Base-by-base conservation (phyloP, 2,797 vertebrate species). In the Acropternis orthonyx region DNA sequence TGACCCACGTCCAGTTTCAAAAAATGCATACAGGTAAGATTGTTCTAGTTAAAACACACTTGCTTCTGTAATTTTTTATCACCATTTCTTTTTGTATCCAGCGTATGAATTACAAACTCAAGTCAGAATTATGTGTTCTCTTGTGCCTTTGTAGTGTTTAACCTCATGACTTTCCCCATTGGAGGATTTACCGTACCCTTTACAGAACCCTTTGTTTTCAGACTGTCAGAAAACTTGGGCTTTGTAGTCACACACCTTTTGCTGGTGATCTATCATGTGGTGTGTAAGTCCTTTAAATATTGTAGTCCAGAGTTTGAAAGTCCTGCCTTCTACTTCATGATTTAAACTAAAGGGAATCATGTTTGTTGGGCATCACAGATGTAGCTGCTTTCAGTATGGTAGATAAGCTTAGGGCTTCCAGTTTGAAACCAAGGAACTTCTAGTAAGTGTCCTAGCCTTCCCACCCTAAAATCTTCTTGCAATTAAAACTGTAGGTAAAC, bases 11-110 rank as follows among this genome's bases (percentile, higher is more conserved):
- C 99, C 99, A 82, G 98, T 98, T 92, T 99, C 99, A 97, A 99
- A 99, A 98, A 99, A 99, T 98, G 99, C 99, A 8, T 99, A 99
- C 98, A 99, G 99, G 99, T 99, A 98, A 67, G 44, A n/a, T 80
- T 52, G 30, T 12, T 85, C 65, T 24, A 15, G 28, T 34, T 83
- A 36, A 89, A 85, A 16, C 18, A 62, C 14, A 43, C 12, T 32
- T 41, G 14, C 27, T 91, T 59, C 21, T 62, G 3, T 32, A 12
- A 2, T 37, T 27, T 68, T 86, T 73, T 34, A 15, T 54, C 23
- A 26, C 7, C 7, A 9, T 66, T 85, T 26, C 3, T 32, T 66
- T 65, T 62, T 76, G 24, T 68, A 52, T 22, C 6, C 6, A 27
- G 2, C 18, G 8, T n/a, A 39, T 82, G 15, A 71, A 41, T 52